A percentile compares a stretch with the other conserved stretches of the same genome.
Evolutionary conservation across 2,888 invertebrate genomes (phyloP).

Genomic region (Pammene aurita): DNA sequence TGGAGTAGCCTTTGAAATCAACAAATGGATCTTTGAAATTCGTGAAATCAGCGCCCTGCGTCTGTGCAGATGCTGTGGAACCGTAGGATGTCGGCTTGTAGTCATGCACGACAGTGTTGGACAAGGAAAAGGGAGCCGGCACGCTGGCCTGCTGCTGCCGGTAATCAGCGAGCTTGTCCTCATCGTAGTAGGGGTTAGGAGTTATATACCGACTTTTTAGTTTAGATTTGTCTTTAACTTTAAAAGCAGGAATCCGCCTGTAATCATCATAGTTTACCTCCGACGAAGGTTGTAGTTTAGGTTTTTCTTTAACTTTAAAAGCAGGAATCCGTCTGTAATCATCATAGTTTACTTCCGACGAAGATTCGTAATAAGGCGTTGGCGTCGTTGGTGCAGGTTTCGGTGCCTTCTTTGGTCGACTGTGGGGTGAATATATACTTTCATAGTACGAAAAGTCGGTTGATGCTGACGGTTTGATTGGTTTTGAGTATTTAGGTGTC

Average conservation of each 20-base stretch:
- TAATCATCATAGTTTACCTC: constrained; percentile 60
- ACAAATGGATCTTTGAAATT: constrained; percentile 65
- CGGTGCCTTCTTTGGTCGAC: constrained; percentile 55
- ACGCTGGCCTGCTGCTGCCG: constrained; percentile 58
- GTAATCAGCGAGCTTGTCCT: constrained; percentile 59
- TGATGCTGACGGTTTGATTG: constrained; percentile 54
- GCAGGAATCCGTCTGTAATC: constrained; percentile 64
- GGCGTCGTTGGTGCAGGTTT: constrained; percentile 57
- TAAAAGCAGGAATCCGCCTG: constrained; percentile 62
- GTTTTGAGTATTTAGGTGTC: constrained; percentile 60
- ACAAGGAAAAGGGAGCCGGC: constrained; percentile 67
- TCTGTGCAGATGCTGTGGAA: constrained; percentile 46
- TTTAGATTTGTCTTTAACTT: constrained; percentile 60
- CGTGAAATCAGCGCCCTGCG: constrained; percentile 51
- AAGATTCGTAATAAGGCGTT: constrained; percentile 48
- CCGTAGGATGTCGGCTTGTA: constrained; percentile 63
- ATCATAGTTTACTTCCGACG: constrained; percentile 55
- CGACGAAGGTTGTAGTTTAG: constrained; percentile 42
- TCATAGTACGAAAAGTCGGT: constrained; percentile 75
- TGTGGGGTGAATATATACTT: constrained; percentile 63
- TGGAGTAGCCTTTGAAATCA: constrained; percentile 64
- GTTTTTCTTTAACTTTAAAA: constrained; percentile 62
- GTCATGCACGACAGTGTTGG: constrained; percentile 71
- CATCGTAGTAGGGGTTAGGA: constrained; percentile 49
- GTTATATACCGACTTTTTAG: constrained; percentile 55